Percentiles rank a stretch among this genome's conserved stretches.
Conservation (phyloP, 2,888 invertebrate species). For the Cyaniris semiargus region DNA sequence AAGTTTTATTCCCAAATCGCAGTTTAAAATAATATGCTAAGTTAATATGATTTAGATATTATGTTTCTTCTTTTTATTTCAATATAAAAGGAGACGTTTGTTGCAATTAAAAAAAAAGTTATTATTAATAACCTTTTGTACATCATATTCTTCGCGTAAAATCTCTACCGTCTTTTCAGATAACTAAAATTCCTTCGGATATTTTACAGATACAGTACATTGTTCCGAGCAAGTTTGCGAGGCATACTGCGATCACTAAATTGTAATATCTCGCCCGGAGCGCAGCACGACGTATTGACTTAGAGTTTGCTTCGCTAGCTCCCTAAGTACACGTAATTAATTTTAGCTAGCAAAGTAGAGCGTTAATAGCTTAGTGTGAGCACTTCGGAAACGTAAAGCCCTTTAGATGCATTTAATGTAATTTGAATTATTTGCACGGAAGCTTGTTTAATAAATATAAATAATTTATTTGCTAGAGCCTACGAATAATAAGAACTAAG, state of each 20-base stretch:
- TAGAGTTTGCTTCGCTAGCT: slow-evolving; percentile 15
- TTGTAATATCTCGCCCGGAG: neutral
- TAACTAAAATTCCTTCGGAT: neutral
- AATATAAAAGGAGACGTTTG: too few species aligned
- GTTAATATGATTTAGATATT: too few species aligned
- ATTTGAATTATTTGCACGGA: neutral
- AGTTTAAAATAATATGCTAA: too few species aligned
- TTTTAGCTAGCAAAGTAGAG: slow-evolving; percentile 4
- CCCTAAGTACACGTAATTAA: slow-evolving; percentile 17
- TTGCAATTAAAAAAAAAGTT: too few species aligned
- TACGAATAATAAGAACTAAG: too few species aligned
- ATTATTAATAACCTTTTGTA: too few species aligned
- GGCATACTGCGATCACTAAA: neutral
- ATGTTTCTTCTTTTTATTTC: too few species aligned
- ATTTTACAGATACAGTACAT: neutral
- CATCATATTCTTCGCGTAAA: too few species aligned
- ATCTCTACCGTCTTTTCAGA: neutral
- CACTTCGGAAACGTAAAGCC: neutral
- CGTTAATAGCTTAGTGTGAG: slow-evolving; percentile 1
- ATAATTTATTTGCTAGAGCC: too few species aligned
- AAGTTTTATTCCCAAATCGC: too few species aligned
- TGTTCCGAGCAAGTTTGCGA: neutral
- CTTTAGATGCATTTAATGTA: neutral
- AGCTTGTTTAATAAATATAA: too few species aligned
- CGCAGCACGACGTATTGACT: slow-evolving; percentile 16